Evolutionary conservation across 2,888 invertebrate genomes (phyloP).

Genomic region (Synanthedon myopaeformis): DNA sequence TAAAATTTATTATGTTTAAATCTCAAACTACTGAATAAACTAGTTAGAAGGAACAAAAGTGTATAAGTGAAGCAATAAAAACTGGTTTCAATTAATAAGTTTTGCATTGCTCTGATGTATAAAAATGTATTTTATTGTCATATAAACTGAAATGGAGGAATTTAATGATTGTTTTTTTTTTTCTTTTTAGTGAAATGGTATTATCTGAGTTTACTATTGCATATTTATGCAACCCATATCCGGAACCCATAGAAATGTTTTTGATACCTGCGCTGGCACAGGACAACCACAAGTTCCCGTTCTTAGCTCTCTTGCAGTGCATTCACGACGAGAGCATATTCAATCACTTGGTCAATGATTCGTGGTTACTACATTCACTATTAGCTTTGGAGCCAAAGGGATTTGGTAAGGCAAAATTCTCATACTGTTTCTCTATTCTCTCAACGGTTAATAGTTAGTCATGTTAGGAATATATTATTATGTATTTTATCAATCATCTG

Average conservation of each 20-base stretch:
- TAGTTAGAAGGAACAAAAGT: too few species aligned
- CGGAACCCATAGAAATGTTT: constrained; percentile 76
- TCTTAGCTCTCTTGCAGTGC: constrained; percentile 54
- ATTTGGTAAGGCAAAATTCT: constrained; percentile 67
- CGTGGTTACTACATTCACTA: constrained; percentile 77
- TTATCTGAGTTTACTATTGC: constrained; percentile 73
- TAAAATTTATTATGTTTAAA: too few species aligned
- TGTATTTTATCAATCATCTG: not conserved
- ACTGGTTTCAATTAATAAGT: too few species aligned
- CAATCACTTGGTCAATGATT: constrained; percentile 59
- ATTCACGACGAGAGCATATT: constrained; percentile 47
- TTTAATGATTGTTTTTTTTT: not conserved
- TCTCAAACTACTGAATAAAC: too few species aligned
- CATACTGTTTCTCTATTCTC: not conserved
- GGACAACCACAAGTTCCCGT: constrained; percentile 59
- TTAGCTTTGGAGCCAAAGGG: constrained; percentile 75
- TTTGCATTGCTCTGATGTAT: too few species aligned
- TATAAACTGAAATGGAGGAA: too few species aligned
- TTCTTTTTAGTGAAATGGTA: constrained; percentile 37
- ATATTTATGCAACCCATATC: constrained; percentile 75
- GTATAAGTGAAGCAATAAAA: too few species aligned
- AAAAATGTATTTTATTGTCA: too few species aligned
- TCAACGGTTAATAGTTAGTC: not conserved
- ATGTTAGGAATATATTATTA: not conserved
- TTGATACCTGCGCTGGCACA: constrained; percentile 77